These are phyloP conservation scores for Allygus modestus DNA, from an alignment of 2,888 invertebrate species.

Conservation along the genomic window DNA sequence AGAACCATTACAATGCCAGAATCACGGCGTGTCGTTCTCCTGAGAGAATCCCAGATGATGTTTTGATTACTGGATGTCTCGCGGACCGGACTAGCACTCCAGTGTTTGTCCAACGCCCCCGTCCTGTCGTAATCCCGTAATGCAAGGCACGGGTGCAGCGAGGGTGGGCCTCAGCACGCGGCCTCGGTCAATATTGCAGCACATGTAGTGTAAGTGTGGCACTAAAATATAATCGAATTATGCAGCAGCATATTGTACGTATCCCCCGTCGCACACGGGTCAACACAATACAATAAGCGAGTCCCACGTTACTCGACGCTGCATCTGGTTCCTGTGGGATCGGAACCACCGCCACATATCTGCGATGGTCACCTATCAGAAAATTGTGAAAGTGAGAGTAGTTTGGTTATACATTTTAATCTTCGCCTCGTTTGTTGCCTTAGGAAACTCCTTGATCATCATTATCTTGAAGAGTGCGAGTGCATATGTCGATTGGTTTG, in stretches of 20 bases:
- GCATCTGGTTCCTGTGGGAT: not conserved
- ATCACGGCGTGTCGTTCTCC: too few species aligned
- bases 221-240: slow-evolving; percentile 58
- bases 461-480: too few species aligned
- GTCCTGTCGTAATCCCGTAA: not conserved
- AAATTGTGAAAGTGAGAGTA: too few species aligned
- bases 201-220: slow-evolving; percentile 51
- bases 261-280: not conserved
- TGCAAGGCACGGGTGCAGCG: not conserved
- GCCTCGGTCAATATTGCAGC: slow-evolving; percentile 53
- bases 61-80: not conserved
- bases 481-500: too few species aligned
- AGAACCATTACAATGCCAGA: too few species aligned
- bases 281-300: not conserved
- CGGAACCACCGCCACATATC: too few species aligned
- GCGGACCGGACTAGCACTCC: not conserved
- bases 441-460: too few species aligned
- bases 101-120: not conserved
- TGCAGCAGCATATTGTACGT: slow-evolving; percentile 46
- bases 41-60: too few species aligned
- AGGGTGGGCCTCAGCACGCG: slow-evolving; percentile 3
- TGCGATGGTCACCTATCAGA: too few species aligned
- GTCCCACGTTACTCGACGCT: not conserved
- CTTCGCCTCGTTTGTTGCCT: too few species aligned
- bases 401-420: too few species aligned